These are phyloP conservation scores for Lanius ludovicianus DNA, from an alignment of 2,113 vertebrate genomes.

Conservation along the genomic window DNA sequence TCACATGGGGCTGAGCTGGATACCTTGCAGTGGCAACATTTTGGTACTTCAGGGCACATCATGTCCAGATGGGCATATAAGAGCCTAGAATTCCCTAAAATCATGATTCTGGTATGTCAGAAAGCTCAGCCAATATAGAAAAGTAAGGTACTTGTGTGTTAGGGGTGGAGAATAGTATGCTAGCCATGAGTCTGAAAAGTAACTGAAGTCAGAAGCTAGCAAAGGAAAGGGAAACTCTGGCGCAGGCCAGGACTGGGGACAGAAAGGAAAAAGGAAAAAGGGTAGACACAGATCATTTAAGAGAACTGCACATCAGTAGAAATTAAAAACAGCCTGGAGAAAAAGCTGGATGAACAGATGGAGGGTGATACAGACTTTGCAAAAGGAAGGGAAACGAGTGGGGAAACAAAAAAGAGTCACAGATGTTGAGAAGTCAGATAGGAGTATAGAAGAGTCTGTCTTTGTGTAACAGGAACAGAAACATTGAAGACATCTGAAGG, in stretches of 20 bases:
- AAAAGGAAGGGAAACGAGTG: neutral
- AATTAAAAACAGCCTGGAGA: neutral
- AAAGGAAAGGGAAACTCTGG: neutral
- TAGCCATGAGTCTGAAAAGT: neutral
- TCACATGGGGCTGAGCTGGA: neutral
- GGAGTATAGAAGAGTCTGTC: neutral
- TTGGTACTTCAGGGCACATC: neutral
- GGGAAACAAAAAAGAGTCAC: neutral
- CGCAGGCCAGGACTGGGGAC: neutral
- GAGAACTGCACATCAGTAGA: neutral
- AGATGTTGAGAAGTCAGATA: neutral
- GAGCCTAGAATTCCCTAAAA: neutral
- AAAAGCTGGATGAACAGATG: neutral
- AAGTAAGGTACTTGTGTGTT: neutral
- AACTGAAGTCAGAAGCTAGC: neutral
- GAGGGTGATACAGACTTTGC: neutral
- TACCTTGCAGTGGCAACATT: fast-evolving
- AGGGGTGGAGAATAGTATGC: neutral
- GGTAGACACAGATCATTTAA: neutral
- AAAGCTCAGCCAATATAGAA: neutral
- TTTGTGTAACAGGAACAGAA: neutral
- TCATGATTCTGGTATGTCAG: neutral
- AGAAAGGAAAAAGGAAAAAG: neutral
- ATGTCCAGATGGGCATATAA: fast-evolving
- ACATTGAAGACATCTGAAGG: neutral